phyloP scores from a whole-genome alignment of 2,888 invertebrate species.

The Acleris cristana region DNA sequence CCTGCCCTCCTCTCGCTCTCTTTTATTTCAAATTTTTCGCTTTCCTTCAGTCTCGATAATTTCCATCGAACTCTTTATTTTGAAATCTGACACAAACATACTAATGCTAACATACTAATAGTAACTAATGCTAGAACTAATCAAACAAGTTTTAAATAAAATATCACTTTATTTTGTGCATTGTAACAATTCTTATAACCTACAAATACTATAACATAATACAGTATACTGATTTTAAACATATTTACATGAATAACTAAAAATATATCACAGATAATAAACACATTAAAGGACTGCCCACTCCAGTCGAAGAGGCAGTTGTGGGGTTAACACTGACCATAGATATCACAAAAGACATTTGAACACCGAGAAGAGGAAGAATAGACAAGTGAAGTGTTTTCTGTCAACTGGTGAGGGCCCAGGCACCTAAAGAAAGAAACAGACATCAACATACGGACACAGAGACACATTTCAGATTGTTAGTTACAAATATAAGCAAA shows the following conservation, averaged over 20 bases:
- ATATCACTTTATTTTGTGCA: neutral
- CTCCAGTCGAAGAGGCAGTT: neutral
- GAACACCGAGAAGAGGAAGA: conserved; percentile 52
- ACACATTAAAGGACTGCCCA: conserved; percentile 26
- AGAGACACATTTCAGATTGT: conserved; percentile 10
- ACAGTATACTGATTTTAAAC: conserved; percentile 27
- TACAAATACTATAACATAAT: conserved; percentile 26
- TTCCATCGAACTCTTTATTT: too few relatives aligned
- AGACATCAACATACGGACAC: conserved; percentile 26
- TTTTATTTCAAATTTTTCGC: too few relatives aligned
- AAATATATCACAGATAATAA: conserved; percentile 37
- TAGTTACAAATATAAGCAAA: conserved; percentile 18
- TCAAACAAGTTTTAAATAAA: too few relatives aligned
- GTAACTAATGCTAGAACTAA: too few relatives aligned
- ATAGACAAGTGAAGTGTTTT: conserved; percentile 37
- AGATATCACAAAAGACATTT: conserved; percentile 51
- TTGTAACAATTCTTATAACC: conserved; percentile 6
- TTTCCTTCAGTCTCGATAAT: too few relatives aligned
- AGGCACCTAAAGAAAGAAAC: conserved; percentile 36
- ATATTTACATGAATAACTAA: conserved; percentile 26
- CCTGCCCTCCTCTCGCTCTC: too few relatives aligned
- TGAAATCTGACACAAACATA: too few relatives aligned
- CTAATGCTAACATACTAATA: too few relatives aligned
- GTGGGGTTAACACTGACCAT: conserved; percentile 41
- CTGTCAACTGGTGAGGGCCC: conserved; percentile 35